Evolutionary conservation across 2,888 invertebrate genomes (phyloP).

Genomic region (Acleris laterana): DNA sequence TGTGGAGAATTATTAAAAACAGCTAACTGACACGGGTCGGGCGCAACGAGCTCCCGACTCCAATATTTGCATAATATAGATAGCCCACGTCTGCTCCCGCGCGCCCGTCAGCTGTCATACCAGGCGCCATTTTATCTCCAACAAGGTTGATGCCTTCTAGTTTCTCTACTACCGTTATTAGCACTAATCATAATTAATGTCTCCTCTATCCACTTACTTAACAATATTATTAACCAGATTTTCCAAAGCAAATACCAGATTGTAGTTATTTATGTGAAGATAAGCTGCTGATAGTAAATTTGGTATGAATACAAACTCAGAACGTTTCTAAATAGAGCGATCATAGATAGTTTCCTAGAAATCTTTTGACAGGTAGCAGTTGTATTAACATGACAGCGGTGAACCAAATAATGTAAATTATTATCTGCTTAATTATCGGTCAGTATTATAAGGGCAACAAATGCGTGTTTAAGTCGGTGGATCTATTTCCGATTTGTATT

Average conservation of each 20-base stretch:
- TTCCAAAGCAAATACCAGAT: conserved; percentile 28
- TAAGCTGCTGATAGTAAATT: conserved; percentile 29
- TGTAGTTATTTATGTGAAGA: conserved; percentile 28
- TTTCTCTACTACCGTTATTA: conserved; percentile 52
- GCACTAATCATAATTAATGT: conserved; percentile 50
- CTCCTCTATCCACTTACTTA: conserved; percentile 34
- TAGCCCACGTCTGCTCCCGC: conserved; percentile 40
- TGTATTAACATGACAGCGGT: neutral
- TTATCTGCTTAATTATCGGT: neutral
- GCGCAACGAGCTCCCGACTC: conserved; percentile 34
- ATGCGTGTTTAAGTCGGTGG: neutral
- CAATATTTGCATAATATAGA: conserved; percentile 54
- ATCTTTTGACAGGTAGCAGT: neutral
- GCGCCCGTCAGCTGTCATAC: conserved; percentile 46
- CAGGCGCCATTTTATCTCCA: conserved; percentile 53
- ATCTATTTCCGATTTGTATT: conserved; percentile 16
- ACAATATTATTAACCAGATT: conserved; percentile 32
- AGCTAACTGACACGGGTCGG: conserved; percentile 43
- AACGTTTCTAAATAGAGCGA: conserved; percentile 26
- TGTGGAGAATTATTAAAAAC: conserved; percentile 42
- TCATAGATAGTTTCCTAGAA: conserved; percentile 4
- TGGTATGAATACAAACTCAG: conserved; percentile 6
- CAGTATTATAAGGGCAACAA: conserved; percentile 5
- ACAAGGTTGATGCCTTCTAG: conserved; percentile 50
- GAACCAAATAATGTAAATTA: neutral